Percentiles rank a stretch among this genome's conserved stretches.
These are phyloP conservation scores for Gallinago media DNA, from an alignment of 2,113 vertebrate species.

Conservation along the genomic window DNA sequence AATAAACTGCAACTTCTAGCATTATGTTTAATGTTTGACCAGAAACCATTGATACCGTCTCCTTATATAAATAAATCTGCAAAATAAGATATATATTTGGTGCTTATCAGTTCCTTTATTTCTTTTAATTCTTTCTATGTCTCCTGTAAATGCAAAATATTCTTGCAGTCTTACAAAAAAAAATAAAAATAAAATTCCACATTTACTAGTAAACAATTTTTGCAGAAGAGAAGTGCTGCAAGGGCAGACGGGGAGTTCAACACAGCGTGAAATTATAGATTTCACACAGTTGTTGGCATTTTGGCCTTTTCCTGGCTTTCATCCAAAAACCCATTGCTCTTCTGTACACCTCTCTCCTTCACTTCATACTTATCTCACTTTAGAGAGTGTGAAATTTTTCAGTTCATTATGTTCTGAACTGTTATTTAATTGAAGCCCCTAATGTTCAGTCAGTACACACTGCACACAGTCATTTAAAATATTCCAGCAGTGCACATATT, in stretches of 20 bases:
- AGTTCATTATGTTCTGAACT: constrained; percentile 75
- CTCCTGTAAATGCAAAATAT: neutral
- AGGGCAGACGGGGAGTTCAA: neutral
- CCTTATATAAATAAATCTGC: neutral
- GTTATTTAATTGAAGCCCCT: constrained; percentile 72
- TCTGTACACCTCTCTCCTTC: constrained; percentile 23
- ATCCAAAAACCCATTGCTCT: neutral
- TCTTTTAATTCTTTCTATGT: neutral
- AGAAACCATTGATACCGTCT: neutral
- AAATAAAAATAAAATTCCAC: neutral
- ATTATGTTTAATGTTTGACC: neutral
- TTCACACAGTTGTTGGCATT: neutral
- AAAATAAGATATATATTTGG: neutral
- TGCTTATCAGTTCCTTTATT: neutral
- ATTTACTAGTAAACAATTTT: neutral
- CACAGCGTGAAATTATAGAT: neutral
- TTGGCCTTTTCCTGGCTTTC: neutral
- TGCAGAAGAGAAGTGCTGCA: neutral
- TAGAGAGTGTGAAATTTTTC: constrained; percentile 72
- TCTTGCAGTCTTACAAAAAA: neutral
- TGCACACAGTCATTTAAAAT: constrained; percentile 73
- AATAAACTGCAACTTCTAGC: neutral
- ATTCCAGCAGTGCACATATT: constrained; percentile 68
- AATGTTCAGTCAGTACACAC: constrained; percentile 69
- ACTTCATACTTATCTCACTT: constrained; percentile 68